Evolutionary conservation across 2,113 vertebrate species (phyloP).

Genomic region (Australoheros scitulus): DNA sequence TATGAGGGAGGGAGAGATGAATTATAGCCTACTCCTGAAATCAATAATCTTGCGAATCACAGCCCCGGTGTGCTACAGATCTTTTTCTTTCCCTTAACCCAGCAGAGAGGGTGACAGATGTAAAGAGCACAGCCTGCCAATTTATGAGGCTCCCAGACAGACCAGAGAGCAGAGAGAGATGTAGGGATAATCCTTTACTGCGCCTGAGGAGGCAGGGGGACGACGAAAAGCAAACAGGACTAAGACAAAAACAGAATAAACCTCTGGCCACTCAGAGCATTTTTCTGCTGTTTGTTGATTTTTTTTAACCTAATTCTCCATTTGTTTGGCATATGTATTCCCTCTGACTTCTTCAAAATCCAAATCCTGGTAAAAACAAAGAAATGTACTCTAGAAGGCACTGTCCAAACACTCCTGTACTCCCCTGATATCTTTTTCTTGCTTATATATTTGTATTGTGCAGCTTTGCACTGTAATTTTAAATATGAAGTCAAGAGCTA

Average conservation of each 20-base stretch:
- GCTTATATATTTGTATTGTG: not conserved
- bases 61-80: conserved; percentile 47
- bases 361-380: conserved; percentile 2
- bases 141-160: conserved; percentile 51
- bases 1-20: conserved; percentile 53
- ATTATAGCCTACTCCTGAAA: conserved; percentile 62
- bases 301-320: conserved; percentile 23
- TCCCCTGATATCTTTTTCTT: not conserved
- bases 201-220: conserved; percentile 20
- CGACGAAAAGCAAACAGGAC: conserved; percentile 27
- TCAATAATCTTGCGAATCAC: conserved; percentile 69
- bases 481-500: too few species aligned
- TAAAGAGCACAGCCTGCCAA: conserved; percentile 39
- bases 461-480: too few species aligned
- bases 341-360: conserved; percentile 5
- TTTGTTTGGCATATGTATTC: conserved; percentile 28
- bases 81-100: conserved; percentile 43
- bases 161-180: conserved; percentile 30
- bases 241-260: conserved; percentile 42
- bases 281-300: conserved; percentile 21
- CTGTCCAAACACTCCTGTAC: not conserved
- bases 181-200: conserved; percentile 29
- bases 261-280: not conserved
- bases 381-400: not conserved
- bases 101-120: conserved; percentile 60